These are phyloP conservation scores for Procambarus clarkii DNA, from an alignment of 1,140 invertebrate species.

Conservation along the genomic window DNA sequence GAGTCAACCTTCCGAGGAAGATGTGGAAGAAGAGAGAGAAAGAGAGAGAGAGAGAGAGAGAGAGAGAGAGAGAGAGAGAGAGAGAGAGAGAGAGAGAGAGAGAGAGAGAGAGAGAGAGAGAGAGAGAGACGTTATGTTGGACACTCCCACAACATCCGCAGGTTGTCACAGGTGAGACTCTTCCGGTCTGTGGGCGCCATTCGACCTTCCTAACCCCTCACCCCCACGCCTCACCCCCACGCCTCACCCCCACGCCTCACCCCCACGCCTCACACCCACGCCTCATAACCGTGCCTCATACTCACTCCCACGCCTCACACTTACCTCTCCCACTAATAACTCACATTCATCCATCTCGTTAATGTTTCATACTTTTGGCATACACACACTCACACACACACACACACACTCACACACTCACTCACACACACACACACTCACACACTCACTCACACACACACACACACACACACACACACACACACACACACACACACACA, in stretches of 20 bases:
- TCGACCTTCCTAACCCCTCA: background rate
- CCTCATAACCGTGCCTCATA: too few species aligned
- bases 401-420: slow-evolving; percentile 34
- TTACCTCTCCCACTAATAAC: too few species aligned
- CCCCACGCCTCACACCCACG: too few species aligned
- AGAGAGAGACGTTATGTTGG: background rate
- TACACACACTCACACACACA: slow-evolving; percentile 24
- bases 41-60: background rate
- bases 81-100: slow-evolving; percentile 32
- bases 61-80: slow-evolving; percentile 32
- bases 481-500: background rate
- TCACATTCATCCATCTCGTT: too few species aligned
- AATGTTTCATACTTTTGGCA: too few species aligned
- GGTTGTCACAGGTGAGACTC: too few species aligned
- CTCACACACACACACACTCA: slow-evolving; percentile 36
- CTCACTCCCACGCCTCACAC: too few species aligned
- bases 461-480: background rate
- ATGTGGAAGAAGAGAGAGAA: background rate
- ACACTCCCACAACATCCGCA: too few species aligned
- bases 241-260: too few species aligned
- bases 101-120: slow-evolving; percentile 36
- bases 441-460: background rate
- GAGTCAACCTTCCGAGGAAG: background rate
- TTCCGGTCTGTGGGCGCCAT: background rate
- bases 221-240: too few species aligned